phyloP scores from a whole-genome alignment of 2,888 invertebrate genomes.

The Xanthorhoe designata region DNA sequence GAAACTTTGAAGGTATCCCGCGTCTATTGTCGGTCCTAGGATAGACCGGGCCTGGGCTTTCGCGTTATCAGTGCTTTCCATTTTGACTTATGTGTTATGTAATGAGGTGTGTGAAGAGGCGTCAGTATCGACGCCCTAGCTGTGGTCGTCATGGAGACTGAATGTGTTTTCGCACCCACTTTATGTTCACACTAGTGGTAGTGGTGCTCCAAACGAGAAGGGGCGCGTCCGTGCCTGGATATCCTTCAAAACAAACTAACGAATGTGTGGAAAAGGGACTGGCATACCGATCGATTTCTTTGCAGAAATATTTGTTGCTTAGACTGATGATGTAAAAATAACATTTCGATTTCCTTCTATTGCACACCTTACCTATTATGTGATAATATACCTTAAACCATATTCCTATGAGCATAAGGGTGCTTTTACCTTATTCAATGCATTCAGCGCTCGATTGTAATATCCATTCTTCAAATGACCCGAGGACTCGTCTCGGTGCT shows the following conservation, averaged over 20 bases:
- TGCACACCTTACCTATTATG: neutral
- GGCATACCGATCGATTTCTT: neutral
- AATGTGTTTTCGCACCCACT: conserved; percentile 78
- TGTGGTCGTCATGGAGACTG: conserved; percentile 76
- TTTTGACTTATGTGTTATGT: conserved; percentile 59
- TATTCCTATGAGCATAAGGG: neutral
- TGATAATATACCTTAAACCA: neutral
- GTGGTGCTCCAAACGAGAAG: conserved; percentile 46
- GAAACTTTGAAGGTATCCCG: conserved; percentile 92
- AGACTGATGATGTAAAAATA: neutral
- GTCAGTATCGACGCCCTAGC: conserved; percentile 77
- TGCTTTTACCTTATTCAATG: conserved; percentile 87
- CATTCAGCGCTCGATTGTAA: conserved; percentile 88
- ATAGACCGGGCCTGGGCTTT: conserved; percentile 85
- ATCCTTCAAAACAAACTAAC: neutral
- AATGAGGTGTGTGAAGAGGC: conserved; percentile 71
- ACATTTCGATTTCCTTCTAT: neutral
- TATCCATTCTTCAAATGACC: conserved; percentile 91
- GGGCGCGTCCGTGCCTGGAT: conserved; percentile 40
- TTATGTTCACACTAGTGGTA: conserved; percentile 54
- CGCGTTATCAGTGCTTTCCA: conserved; percentile 71
- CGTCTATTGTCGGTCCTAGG: conserved; percentile 88
- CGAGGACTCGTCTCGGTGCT: conserved; percentile 91
- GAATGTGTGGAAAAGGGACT: neutral
- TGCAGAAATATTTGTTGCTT: neutral